Conservation (phyloP, 2,797 vertebrate species). For the Trichosurus vulpecula region DNA sequence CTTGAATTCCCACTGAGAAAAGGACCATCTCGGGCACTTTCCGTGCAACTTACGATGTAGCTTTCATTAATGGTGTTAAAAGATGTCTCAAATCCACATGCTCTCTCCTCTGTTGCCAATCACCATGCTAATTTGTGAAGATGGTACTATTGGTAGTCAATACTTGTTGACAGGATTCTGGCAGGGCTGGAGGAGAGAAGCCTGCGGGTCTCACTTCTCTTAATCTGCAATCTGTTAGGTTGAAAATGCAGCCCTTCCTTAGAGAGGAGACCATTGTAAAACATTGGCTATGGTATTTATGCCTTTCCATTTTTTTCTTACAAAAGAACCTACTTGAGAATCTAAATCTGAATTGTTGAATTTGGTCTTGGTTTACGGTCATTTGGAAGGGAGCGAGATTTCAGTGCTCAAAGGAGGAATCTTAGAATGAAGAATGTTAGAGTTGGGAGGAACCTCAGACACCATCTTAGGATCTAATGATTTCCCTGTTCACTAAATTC, state of each 20-base stretch:
- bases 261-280: not conserved
- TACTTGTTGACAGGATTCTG: not conserved
- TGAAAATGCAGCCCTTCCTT: not conserved
- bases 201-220: not conserved
- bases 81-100: not conserved
- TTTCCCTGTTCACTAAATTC: not conserved
- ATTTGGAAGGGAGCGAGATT: not conserved
- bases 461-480: not conserved
- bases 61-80: not conserved
- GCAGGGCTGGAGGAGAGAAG: not conserved
- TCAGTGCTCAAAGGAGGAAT: no score
- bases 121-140: constrained; percentile 13
- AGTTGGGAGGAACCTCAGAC: not conserved
- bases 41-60: accelerated
- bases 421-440: no score
- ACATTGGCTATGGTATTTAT: not conserved
- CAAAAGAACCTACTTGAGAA: not conserved
- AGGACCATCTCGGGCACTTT: accelerated
- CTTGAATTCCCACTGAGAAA: not conserved
- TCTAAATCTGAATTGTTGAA: not conserved
- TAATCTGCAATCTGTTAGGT: not conserved
- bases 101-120: not conserved
- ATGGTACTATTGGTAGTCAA: not conserved
- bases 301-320: not conserved
- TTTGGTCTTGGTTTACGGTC: not conserved